phyloP scores from a whole-genome alignment of 2,113 vertebrate species.

The Osmerus mordax region DNA sequence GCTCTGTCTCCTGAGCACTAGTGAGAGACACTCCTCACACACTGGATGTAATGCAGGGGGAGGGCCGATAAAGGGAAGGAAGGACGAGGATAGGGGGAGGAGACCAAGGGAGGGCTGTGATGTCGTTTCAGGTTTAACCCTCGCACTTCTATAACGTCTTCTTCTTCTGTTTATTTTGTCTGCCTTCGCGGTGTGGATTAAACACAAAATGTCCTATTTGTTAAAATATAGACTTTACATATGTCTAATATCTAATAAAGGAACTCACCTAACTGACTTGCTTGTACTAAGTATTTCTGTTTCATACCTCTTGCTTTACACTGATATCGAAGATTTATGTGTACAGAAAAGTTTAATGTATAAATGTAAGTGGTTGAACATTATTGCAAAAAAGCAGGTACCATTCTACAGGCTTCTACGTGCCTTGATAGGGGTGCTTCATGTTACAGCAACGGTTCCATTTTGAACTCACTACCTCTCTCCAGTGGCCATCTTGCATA shows the following conservation, averaged over 20 bases:
- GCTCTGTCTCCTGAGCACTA: slow-evolving; percentile 41
- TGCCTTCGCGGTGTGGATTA: too few species aligned
- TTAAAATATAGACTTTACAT: neutral
- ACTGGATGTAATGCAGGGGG: slow-evolving; percentile 52
- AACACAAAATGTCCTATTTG: neutral
- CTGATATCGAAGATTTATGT: too few species aligned
- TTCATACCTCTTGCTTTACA: too few species aligned
- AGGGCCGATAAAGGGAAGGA: slow-evolving; percentile 30
- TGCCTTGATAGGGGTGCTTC: too few species aligned
- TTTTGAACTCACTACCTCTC: neutral
- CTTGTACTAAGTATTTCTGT: too few species aligned
- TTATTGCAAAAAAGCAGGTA: too few species aligned
- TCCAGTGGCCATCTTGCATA: slow-evolving; percentile 22
- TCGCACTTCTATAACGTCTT: slow-evolving; percentile 39
- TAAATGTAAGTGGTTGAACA: neutral
- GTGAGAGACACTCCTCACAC: slow-evolving; percentile 63
- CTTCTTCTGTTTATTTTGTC: neutral
- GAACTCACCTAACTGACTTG: neutral
- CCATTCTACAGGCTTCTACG: too few species aligned
- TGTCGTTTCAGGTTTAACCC: slow-evolving; percentile 65
- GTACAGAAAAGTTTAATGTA: too few species aligned
- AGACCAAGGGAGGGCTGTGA: slow-evolving; percentile 33
- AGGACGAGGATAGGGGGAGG: slow-evolving; percentile 2
- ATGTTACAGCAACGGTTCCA: neutral
- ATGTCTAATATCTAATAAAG: too few species aligned